Evolutionary conservation across 2,888 invertebrate species (phyloP), one percentile per base, ranked within the genome.

Genomic region (Aleiodes alternator): DNA sequence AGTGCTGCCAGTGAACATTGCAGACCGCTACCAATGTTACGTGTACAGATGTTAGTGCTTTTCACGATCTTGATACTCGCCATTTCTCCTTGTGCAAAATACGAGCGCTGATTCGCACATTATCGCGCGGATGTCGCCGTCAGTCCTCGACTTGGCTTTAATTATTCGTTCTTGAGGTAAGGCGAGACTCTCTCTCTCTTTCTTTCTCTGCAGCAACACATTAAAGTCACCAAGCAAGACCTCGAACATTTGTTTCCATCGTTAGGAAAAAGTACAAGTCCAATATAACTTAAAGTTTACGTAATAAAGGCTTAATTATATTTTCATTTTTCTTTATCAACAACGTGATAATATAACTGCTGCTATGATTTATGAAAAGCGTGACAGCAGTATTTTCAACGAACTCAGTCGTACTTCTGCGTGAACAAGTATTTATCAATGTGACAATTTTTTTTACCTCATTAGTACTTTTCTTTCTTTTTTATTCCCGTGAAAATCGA

Each of bases 61-160:
- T 56, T 23, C 56, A 56, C 76, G 69, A 59, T 70, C 75, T 59
- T 76, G 80, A 81, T 79, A 75, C 64, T 50, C 50, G 80, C 76
- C 79, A 79, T 85, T 85, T 81, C 80, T 85, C 78, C 43, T 34
- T 72, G 78, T 73, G 76, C 43, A 82, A 85, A 85, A 84, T 85
- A 83, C 81, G 84, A 82, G 76, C 76, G 74, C 76, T 81, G 84
- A 85, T 84, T 85, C 77, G 38, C 78, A 80, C 78, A 84, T 82
- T 85, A 85, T 85, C 85, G 82, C 80, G 68, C 76, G 76, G 75
- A 73, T 80, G 84, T 82, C 81, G 80, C 78, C 78, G 85, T 81
- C 82, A 80, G 80, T 85, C 80, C 78, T 80, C 78, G 77, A 79
- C 80, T 78, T 75, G 73, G 75, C 80, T 81, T 85, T 85, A 85